A percentile compares a stretch with the other conserved stretches of the same genome.
Conservation (phyloP, 2,797 vertebrate species). For the Micropoecilia bifurca region DNA sequence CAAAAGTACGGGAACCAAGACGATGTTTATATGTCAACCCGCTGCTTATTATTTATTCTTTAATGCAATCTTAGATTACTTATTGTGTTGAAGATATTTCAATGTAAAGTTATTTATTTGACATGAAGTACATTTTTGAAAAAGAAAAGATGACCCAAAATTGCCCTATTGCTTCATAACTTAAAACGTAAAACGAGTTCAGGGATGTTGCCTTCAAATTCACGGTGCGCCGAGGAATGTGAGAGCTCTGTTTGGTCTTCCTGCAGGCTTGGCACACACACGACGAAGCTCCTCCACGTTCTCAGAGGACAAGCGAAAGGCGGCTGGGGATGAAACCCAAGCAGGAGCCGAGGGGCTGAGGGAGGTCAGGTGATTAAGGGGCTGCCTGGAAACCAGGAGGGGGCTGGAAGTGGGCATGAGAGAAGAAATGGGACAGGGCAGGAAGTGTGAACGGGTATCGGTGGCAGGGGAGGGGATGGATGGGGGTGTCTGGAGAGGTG, state of each 20-base stretch:
- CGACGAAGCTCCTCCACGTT: constrained; percentile 49
- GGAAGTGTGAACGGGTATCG: constrained; percentile 37
- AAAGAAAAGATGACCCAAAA: constrained; percentile 5
- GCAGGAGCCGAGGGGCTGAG: constrained; percentile 7
- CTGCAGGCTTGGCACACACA: constrained; percentile 54
- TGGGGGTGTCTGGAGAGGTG: not conserved
- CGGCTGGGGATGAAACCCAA: constrained; percentile 20
- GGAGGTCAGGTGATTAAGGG: constrained; percentile 17
- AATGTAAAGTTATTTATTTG: no score
- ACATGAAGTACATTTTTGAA: no score
- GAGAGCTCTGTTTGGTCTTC: constrained; percentile 42
- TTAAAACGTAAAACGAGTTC: constrained; percentile 39
- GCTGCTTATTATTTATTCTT: no score
- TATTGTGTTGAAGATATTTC: no score
- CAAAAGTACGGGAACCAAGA: no score
- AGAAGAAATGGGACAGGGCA: constrained; percentile 11
- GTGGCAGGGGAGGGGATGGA: constrained; percentile 6
- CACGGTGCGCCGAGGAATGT: constrained; percentile 12
- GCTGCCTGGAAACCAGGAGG: constrained; percentile 34
- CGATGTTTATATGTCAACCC: no score
- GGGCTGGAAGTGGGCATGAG: constrained; percentile 10
- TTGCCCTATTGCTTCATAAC: constrained; percentile 21
- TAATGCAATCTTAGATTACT: no score
- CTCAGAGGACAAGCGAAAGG: constrained; percentile 54
- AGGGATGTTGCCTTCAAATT: constrained; percentile 51